Percentiles rank a stretch among this genome's conserved stretches.
Evolutionary conservation across 2,797 vertebrate species (phyloP).

Genomic region (Sylvia borin): DNA sequence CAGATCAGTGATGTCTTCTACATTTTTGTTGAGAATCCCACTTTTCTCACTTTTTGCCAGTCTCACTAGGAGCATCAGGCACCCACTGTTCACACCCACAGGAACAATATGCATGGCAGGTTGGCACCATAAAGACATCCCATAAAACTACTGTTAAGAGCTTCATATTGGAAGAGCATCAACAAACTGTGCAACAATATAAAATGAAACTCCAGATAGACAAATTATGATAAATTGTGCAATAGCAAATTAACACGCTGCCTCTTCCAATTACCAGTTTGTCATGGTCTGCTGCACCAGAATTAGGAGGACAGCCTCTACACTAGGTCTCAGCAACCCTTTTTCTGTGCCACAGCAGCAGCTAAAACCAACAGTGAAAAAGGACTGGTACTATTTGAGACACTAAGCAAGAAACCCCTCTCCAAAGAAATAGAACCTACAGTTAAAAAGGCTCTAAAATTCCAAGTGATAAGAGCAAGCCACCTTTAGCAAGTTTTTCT

Average conservation of each 20-base stretch:
- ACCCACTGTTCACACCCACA: not conserved
- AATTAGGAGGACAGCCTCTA: not conserved
- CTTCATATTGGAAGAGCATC: not conserved
- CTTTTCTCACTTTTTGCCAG: not conserved
- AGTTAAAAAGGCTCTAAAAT: not conserved
- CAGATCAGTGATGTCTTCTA: not conserved
- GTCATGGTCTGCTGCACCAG: not conserved
- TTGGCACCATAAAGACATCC: not conserved
- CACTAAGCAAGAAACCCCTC: accelerated
- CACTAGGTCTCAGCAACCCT: not conserved
- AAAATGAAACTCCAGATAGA: not conserved
- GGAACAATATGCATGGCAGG: not conserved
- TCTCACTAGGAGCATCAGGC: not conserved
- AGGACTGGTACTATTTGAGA: not conserved
- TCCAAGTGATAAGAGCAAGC: not conserved
- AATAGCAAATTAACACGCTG: not conserved
- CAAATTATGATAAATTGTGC: not conserved
- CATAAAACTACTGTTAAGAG: not conserved
- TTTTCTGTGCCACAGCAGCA: not conserved
- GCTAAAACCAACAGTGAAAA: not conserved
- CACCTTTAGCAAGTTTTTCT: not conserved
- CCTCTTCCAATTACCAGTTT: not conserved
- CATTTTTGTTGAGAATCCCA: not conserved
- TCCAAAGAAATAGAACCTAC: not conserved
- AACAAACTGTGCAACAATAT: not conserved